Base-by-base conservation (phyloP, 2,113 vertebrate genomes). In the Pelvicachromis taeniatus region DNA sequence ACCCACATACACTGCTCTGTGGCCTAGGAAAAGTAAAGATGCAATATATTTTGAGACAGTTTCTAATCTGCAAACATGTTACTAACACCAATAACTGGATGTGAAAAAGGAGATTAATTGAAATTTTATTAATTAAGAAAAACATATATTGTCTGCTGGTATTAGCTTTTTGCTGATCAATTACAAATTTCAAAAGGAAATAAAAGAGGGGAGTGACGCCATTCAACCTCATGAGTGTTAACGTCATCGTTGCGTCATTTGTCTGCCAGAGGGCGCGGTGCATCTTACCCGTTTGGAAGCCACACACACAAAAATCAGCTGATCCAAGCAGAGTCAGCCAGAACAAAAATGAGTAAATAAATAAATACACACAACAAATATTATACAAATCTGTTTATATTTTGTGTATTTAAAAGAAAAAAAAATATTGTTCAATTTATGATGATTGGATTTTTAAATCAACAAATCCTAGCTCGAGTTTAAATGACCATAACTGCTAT, bases 1-100 rank as follows among this genome's bases (percentile, higher is more conserved):
- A 16, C 98, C 98, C 77, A 99, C 96, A 35, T 98, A 99, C 13
- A 99, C 97, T 63, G 98, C 98, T 95, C 97, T 96, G 93, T 99
- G 98, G 88, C 97, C 98, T 99, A 87, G 11, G 85, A 45, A 33
- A 80, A 83, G 68, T 21, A 83, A 61, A 3, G 6, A 33, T 52
- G 70, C 45, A n/a, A 13, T 16, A 75, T 33, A 17, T 13, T 33
- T 75, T 75, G 45, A 52, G 6, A 75, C 1, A 75, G 42, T 52
- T 61, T 54, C 50, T 7, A 78, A 75, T 75, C 42, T 9, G 58
- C 14, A 75, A 19, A 31, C 42, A 48, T 2, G 48, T 48, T 70
- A 48, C n/a, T 40, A 48, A 9, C 16, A 29, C 21, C 65, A 45
- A 70, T 4, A 70, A 68, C 16, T 42, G 13, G 38, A 68, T 68